Base-by-base conservation (phyloP, 1,140 invertebrate species). In the Temnothorax nylanderi region DNA sequence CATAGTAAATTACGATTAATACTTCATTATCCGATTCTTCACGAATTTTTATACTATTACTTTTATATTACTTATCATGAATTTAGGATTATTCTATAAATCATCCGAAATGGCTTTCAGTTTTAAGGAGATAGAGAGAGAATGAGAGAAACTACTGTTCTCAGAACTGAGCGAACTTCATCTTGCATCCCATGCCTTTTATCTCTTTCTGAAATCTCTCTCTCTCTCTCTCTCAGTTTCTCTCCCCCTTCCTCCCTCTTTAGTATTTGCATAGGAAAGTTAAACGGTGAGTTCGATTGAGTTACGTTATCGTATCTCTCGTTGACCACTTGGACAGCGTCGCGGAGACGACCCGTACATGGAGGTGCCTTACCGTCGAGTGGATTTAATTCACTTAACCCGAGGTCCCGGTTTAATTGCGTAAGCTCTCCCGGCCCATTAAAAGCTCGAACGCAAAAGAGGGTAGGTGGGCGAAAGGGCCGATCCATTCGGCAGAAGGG, bases 381-480 rank as follows among this genome's bases (percentile, higher is more conserved):
- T 75, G 54, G 69, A 84, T 84, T 84, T 86, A 78, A 80, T 86
- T 84, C 80, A 84, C 69, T 84, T 84, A 84, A 84, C 69, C 56
- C 69, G 54, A 74, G 86, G 88, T 85, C 69, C 58, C 77, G 11
- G 90, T 90, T 93, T 93, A 93, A 93, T 93, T 93, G 92, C 91
- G 87, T 87, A 88, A 92, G 91, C 88, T 87, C 69, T 87, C 71
- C 65, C 81, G 87, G n/a, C 76, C 65, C 84, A 91, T 90, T 91
- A 88, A 90, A 90, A 88, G 89, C 88, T 90, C 76, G 75, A 89
- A 77, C 75, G 56, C 69, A 75, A 56, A 82, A 58, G 80, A 54
- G 51, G 41, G 18, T 32, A 47, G 32, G 4, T 62, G 65, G 32
- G 41, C n/a, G 56, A 56, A 81, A 87, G 56, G n/a, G 37, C 41